Conservation (phyloP, 2,888 invertebrate species). For the Tholera decimalis region DNA sequence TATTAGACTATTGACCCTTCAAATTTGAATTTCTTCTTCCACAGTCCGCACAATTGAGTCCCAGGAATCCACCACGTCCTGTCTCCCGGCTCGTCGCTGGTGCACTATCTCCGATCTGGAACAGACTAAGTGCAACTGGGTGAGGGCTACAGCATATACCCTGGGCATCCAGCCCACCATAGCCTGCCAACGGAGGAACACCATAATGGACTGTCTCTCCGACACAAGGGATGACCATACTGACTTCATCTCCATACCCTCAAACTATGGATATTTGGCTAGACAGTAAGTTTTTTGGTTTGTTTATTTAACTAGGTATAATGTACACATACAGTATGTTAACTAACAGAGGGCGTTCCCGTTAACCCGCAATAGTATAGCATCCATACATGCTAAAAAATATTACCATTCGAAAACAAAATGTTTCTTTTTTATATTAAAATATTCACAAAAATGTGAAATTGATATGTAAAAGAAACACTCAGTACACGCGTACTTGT, state of each 20-base stretch:
- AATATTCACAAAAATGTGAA: too few species aligned
- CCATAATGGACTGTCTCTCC: conserved; percentile 89
- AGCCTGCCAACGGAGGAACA: conserved; percentile 85
- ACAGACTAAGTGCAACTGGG: conserved; percentile 92
- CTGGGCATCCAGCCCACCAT: conserved; percentile 92
- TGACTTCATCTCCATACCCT: conserved; percentile 92
- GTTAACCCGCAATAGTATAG: too few species aligned
- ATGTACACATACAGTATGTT: too few species aligned
- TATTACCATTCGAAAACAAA: too few species aligned
- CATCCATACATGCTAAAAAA: too few species aligned
- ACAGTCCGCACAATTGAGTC: conserved; percentile 80
- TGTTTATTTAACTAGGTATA: too few species aligned
- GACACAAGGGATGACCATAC: conserved; percentile 87
- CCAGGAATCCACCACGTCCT: conserved; percentile 72
- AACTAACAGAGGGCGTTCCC: too few species aligned
- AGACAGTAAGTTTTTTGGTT: conserved; percentile 90
- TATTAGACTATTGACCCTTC: too few species aligned
- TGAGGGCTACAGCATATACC: conserved; percentile 88
- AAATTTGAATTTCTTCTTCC: conserved; percentile 17
- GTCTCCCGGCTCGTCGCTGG: conserved; percentile 90
- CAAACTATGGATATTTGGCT: conserved; percentile 92
- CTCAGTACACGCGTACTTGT: too few species aligned
- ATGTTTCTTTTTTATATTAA: too few species aligned
- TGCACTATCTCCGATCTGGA: conserved; percentile 91
- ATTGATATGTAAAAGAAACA: too few species aligned